Conservation (phyloP, 2,113 vertebrate species). For the Ageneiosus marmoratus region DNA sequence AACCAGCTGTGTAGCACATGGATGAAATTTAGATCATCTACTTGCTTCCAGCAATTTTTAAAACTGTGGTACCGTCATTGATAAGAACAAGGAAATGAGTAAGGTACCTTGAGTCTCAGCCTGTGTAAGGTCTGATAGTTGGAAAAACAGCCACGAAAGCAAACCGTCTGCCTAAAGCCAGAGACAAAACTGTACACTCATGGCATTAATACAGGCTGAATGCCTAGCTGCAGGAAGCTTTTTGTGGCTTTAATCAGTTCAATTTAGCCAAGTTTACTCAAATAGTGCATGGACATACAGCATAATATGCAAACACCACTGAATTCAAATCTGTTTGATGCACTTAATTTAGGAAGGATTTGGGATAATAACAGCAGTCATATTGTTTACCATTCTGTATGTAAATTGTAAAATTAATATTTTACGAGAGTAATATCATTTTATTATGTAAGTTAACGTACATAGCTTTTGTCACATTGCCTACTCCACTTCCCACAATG, state of each 20-base stretch:
- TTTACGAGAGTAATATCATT: neutral
- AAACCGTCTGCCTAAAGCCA: neutral
- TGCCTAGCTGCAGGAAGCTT: neutral
- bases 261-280: neutral
- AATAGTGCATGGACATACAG: neutral
- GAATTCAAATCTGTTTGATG: neutral
- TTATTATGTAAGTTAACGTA: neutral
- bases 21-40: neutral
- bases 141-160: neutral
- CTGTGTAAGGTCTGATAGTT: neutral
- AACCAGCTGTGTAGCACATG: neutral
- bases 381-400: neutral
- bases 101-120: neutral
- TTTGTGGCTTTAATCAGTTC: neutral
- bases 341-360: neutral
- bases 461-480: neutral
- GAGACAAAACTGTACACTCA: neutral
- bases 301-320: neutral
- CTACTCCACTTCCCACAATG: no score
- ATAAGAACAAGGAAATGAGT: neutral
- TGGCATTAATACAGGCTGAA: neutral
- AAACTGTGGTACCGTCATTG: neutral
- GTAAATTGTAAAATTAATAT: neutral
- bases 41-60: neutral
- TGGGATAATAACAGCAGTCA: neutral